Evolutionary conservation across 2,113 vertebrate species (phyloP), one percentile per base, ranked within the genome.

Genomic region (Dromiciops gliroides): DNA sequence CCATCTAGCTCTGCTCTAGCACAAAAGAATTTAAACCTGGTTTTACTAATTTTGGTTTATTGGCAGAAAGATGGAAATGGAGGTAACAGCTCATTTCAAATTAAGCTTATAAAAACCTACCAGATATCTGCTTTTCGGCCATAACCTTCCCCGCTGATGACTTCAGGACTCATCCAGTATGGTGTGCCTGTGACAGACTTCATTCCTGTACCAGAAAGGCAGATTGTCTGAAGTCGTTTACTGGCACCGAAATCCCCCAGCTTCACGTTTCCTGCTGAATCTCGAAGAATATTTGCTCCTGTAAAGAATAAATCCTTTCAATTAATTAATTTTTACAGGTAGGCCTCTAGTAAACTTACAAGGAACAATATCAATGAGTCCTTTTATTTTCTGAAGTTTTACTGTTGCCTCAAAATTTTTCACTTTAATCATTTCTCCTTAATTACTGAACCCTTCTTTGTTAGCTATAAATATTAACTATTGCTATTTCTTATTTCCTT

Each of bases 141-240:
- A 0, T 99, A 99, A 23, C 99, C 99, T 98, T 99, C 99, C 89
- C 99, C 99, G 60, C 99, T 99, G 98, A 99, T 99, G 89, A 99
- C 99, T 96, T 99, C 99, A 0, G 99, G 99, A 95, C 99, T 99
- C 99, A 99, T 99, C 99, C 99, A 99, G 97, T 99, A 99, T 0
- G 99, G 99, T 14, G 99, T 99, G 95, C 99, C 99, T 0, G 99
- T 99, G 98, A 99, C 99, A 2, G 99, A 99, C 96, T 99, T 99
- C 98, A 99, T 99, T 95, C 99, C 99, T 0, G 99, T 99, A 91
- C 99, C 99, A 3, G 99, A 99, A 22, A 99, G 99, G 94, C 99
- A 99, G 98, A 99, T 99, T 6, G 99, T 99, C 98, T 99, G 99
- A 94, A 99, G 99, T 28, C 99, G 98, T 89, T 99, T 99, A 97